Evolutionary conservation across 2,797 vertebrate genomes (phyloP), one percentile per base, ranked within the genome.

Genomic region (Macrochelys suwanniensis): DNA sequence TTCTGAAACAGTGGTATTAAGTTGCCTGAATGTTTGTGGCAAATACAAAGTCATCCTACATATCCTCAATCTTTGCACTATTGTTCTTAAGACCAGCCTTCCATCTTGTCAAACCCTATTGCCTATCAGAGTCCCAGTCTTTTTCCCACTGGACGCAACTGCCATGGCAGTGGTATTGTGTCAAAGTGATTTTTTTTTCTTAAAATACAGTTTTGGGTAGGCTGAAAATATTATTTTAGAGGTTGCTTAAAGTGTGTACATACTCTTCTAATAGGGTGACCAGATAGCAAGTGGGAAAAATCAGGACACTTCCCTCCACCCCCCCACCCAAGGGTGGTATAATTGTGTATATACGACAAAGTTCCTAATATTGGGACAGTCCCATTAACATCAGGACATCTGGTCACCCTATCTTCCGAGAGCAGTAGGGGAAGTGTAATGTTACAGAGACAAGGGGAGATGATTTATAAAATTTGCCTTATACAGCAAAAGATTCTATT

Each of bases 161-260:
- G 42, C 74, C 45, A 47, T 28, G 26, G 74, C 42, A 76, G 25
- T 47, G 26, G 74, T 16, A 76, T 76, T 47, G 42, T 76, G 4
- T 74, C 68, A 23, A 16, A 19, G n/a, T 68, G 42, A 49, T 47
- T 49, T 26, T 28, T 42, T 42, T 47, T 76, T 47, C 74, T 76
- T 76, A 47, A 28, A 47, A 76, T 76, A 76, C 6, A 47, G 25
- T 6, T 76, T 45, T 76, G 84, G 82, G 82, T 90, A 94, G 45
- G 49, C 65, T 92, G 88, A 96, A 95, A 92, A 85, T 86, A 94
- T 84, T 59, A 26, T 90, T 93, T 87, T 92, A 94, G 54, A 96
- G 65, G 85, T 84, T 88, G 71, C 78, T 96, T 95, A 92, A 85
- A 94, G 85, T 26, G 13, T 76, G 5, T 26, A 28, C 23, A 76